A percentile compares a stretch with the other conserved stretches of the same genome.
Conservation (phyloP, 2,888 invertebrate genomes). For the Ptychoptera albimana region DNA sequence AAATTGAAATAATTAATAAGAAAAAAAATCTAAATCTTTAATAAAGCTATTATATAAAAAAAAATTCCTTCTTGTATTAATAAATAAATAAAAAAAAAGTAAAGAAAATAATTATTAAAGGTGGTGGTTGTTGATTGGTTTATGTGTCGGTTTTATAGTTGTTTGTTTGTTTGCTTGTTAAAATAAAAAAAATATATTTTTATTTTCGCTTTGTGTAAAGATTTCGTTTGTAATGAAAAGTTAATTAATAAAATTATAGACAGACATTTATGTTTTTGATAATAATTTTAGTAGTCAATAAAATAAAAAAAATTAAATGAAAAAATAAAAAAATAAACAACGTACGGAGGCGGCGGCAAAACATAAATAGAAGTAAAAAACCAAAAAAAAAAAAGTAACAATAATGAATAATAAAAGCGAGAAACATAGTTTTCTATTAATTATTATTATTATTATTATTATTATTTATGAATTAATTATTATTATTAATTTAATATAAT, state of each 20-base stretch:
- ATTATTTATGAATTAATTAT: background rate
- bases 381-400: slow-evolving; percentile 8
- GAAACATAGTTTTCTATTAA: slow-evolving; percentile 65
- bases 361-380: slow-evolving; percentile 21
- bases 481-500: background rate
- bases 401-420: slow-evolving; percentile 55
- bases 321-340: slow-evolving; percentile 19
- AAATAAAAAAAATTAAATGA: too few species aligned
- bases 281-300: slow-evolving; percentile 12
- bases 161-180: too few species aligned
- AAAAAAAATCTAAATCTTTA: too few species aligned
- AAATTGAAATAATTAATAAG: too few species aligned
- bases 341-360: too few species aligned
- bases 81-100: too few species aligned
- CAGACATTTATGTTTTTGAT: background rate
- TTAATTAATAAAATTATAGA: background rate
- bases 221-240: too few species aligned
- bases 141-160: too few species aligned
- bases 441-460: slow-evolving; percentile 59
- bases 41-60: too few species aligned
- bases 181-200: background rate
- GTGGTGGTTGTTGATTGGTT: too few species aligned
- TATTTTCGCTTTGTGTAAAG: background rate
- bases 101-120: too few species aligned
- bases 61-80: too few species aligned